phyloP scores from a whole-genome alignment of 2,113 vertebrate species.

The Numida meleagris region DNA sequence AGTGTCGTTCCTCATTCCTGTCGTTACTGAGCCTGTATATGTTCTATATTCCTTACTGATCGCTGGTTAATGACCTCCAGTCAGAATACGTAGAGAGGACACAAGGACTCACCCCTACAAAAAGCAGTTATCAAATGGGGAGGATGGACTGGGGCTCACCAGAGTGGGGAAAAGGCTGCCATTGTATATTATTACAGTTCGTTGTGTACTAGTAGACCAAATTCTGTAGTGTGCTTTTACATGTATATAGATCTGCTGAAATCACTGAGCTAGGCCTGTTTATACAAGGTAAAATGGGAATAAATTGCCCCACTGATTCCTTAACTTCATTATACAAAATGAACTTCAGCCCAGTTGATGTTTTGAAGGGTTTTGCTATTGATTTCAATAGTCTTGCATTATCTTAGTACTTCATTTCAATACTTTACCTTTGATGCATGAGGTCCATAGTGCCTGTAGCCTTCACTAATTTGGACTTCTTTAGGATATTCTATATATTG shows the following conservation, averaged over 20 bases:
- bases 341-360: neutral
- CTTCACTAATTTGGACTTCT: neutral
- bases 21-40: neutral
- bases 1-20: neutral
- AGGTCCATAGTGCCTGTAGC: neutral
- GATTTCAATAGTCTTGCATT: neutral
- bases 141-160: neutral
- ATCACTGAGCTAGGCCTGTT: neutral
- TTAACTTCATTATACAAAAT: neutral
- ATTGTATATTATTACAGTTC: neutral
- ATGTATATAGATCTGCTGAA: neutral
- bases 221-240: neutral
- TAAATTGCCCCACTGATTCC: neutral
- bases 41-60: neutral
- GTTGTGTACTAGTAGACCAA: neutral
- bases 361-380: neutral
- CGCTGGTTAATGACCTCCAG: neutral
- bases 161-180: accelerated
- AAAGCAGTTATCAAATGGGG: neutral
- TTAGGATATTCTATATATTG: neutral
- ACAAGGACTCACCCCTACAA: neutral
- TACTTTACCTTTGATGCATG: neutral
- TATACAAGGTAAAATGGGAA: neutral
- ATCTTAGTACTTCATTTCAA: neutral
- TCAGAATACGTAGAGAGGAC: neutral